These are phyloP conservation scores for Puma concolor DNA, from an alignment of 2,113 vertebrate species.

Conservation along the genomic window DNA sequence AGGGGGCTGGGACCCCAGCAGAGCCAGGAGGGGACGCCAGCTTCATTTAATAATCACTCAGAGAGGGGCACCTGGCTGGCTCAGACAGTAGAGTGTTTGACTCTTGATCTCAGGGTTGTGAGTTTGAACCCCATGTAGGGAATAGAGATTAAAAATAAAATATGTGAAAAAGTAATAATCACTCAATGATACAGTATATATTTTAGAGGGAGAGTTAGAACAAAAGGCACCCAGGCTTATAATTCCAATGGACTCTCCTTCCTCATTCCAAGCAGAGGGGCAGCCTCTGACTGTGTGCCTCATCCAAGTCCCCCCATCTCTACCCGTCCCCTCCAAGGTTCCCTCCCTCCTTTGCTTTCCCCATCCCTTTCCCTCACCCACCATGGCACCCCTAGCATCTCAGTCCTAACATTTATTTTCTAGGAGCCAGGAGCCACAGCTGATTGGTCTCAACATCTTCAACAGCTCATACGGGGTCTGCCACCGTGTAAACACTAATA, in stretches of 20 bases:
- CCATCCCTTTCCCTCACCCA: too few species aligned
- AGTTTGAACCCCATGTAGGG: neutral
- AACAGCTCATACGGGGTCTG: neutral
- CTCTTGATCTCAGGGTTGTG: neutral
- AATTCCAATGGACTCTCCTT: neutral
- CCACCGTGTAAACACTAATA: neutral
- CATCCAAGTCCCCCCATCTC: neutral
- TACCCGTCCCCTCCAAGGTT: fast-evolving
- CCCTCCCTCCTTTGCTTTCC: neutral
- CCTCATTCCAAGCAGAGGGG: neutral
- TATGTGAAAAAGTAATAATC: neutral
- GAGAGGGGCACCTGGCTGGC: neutral
- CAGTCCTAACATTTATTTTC: neutral
- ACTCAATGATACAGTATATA: neutral
- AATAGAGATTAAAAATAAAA: neutral
- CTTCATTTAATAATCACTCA: neutral
- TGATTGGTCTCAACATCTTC: neutral
- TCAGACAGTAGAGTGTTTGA: neutral
- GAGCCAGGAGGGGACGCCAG: neutral
- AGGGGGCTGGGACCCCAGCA: neutral
- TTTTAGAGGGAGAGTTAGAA: neutral
- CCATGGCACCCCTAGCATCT: neutral
- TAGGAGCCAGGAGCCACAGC: neutral
- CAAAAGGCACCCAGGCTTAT: neutral
- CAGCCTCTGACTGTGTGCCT: neutral